A percentile compares a stretch with the other conserved stretches of the same genome.
These are phyloP conservation scores for Psittacula echo DNA, from an alignment of 2,797 vertebrate species.

Conservation along the genomic window DNA sequence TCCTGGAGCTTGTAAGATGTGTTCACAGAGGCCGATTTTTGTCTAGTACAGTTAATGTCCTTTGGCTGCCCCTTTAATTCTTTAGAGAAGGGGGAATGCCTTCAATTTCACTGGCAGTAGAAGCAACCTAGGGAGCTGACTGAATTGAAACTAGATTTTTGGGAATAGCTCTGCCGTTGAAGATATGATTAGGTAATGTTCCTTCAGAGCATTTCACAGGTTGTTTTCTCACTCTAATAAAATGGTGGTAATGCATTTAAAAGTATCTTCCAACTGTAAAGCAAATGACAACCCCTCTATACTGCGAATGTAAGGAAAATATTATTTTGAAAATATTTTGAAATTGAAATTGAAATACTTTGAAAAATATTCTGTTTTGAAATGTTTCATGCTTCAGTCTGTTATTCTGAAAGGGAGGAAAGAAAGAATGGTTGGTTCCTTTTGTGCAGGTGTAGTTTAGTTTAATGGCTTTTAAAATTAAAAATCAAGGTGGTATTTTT, in stretches of 20 bases:
- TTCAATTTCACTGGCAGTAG: neutral
- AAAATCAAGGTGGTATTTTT: neutral
- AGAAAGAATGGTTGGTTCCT: neutral
- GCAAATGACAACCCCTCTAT: neutral
- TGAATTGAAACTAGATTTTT: neutral
- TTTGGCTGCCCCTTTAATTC: neutral
- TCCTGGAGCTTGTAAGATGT: neutral
- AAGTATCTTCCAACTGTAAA: neutral
- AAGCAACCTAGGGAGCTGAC: neutral
- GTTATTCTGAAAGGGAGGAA: neutral
- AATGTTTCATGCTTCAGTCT: neutral
- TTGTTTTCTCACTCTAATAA: neutral
- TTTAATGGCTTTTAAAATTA: neutral
- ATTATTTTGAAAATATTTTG: too few species aligned
- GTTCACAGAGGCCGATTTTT: neutral
- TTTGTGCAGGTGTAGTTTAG: neutral
- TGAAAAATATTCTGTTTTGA: neutral
- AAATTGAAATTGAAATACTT: neutral
- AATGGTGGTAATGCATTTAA: neutral
- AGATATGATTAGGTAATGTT: neutral
- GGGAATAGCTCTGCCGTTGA: neutral
- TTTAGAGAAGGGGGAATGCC: neutral
- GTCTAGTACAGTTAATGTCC: neutral
- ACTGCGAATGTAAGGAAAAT: neutral
- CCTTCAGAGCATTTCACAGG: neutral